These are phyloP conservation scores for Eilema griseolum DNA, from an alignment of 2,888 invertebrate genomes.

Conservation along the genomic window DNA sequence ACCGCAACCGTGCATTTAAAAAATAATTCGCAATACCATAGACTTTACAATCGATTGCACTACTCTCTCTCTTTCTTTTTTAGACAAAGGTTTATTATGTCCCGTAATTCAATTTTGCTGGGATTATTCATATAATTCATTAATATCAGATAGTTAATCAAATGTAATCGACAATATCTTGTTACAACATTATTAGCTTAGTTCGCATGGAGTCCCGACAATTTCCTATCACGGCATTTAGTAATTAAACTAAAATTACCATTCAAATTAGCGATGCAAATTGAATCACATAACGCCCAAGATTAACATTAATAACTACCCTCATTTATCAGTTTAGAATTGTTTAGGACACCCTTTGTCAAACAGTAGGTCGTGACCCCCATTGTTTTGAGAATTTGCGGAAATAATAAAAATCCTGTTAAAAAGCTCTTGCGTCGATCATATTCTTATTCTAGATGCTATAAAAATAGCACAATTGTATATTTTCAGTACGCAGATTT, in stretches of 20 bases:
- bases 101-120: background rate
- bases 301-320: slow-evolving; percentile 31
- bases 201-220: background rate
- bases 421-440: background rate
- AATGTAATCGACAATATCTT: background rate
- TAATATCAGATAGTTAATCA: background rate
- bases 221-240: slow-evolving; percentile 18
- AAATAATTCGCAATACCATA: background rate
- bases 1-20: background rate
- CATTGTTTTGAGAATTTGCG: background rate
- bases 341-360: slow-evolving; percentile 10
- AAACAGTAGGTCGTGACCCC: background rate
- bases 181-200: background rate
- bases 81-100: background rate
- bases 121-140: background rate
- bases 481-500: no score
- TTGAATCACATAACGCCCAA: slow-evolving; percentile 37
- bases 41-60: background rate
- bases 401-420: background rate
- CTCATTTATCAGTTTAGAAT: slow-evolving; percentile 28
- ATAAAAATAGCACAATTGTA: no score
- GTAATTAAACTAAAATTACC: slow-evolving; percentile 28
- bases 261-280: slow-evolving; percentile 41
- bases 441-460: background rate
- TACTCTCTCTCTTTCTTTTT: background rate